Evolutionary conservation across 2,113 vertebrate genomes (phyloP).

Genomic region (Nothocercus julius): DNA sequence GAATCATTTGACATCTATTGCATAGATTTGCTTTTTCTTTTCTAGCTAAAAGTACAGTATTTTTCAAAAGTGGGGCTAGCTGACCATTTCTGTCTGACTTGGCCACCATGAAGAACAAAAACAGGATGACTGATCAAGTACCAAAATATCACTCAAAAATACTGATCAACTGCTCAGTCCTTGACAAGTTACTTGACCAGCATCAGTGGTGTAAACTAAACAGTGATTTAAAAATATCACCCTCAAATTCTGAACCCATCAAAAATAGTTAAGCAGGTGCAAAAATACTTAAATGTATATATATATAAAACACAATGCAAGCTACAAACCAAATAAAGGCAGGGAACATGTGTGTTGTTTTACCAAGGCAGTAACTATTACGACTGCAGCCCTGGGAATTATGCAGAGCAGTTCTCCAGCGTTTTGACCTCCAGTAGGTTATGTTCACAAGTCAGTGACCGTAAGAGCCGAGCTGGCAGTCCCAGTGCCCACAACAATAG

Average conservation of each 20-base stretch:
- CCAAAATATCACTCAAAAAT: not conserved
- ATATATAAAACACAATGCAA: not conserved
- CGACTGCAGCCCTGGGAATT: not conserved
- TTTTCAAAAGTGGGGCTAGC: not conserved
- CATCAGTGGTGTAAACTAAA: not conserved
- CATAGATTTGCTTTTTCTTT: not conserved
- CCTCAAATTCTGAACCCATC: not conserved
- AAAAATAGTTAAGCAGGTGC: not conserved
- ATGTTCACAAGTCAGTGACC: not conserved
- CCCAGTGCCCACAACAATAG: slow-evolving; percentile 39
- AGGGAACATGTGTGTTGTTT: not conserved
- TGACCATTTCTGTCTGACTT: not conserved
- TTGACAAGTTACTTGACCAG: not conserved
- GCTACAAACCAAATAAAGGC: not conserved
- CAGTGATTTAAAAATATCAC: not conserved
- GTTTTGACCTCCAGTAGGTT: slow-evolving; percentile 47
- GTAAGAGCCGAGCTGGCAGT: slow-evolving; percentile 28
- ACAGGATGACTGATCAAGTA: not conserved
- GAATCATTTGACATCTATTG: not conserved
- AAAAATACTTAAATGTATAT: not conserved
- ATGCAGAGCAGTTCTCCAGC: not conserved
- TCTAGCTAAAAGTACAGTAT: not conserved
- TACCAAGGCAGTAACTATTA: not conserved
- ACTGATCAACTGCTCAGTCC: not conserved
- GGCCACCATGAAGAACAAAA: not conserved